A percentile compares a stretch with the other conserved stretches of the same genome.
phyloP scores from a whole-genome alignment of 2,888 invertebrate genomes.

The Cryptus armator region DNA sequence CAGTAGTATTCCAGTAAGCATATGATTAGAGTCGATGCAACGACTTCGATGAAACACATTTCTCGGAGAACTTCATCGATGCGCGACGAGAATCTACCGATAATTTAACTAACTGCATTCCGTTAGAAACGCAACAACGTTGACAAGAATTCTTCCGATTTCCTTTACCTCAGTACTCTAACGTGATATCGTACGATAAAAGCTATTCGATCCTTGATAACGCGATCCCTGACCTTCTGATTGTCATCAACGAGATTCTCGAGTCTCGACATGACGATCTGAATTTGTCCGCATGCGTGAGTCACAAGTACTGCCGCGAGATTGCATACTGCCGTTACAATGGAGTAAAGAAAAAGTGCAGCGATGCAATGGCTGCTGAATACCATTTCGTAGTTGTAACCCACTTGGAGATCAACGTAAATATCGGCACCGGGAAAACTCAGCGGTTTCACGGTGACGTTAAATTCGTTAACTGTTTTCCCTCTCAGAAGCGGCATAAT shows the following conservation, averaged over 20 bases:
- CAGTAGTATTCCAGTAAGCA: neutral
- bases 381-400: slow-evolving; percentile 72
- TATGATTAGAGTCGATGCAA: neutral
- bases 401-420: slow-evolving; percentile 63
- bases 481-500: slow-evolving; percentile 67
- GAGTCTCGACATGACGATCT: slow-evolving; percentile 68
- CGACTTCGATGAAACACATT: neutral
- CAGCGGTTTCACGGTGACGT: slow-evolving; percentile 64
- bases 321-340: slow-evolving; percentile 69
- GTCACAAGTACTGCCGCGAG: slow-evolving; percentile 71
- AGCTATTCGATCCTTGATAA: slow-evolving; percentile 30
- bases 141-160: too few relatives aligned
- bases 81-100: neutral
- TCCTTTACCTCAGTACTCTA: slow-evolving; percentile 44
- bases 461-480: slow-evolving; percentile 51
- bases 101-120: neutral
- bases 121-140: too few relatives aligned
- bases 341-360: slow-evolving; percentile 60
- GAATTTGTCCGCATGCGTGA: slow-evolving; percentile 73
- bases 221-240: too few relatives aligned
- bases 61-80: neutral
- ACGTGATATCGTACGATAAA: slow-evolving; percentile 52
- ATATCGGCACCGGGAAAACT: slow-evolving; percentile 60
- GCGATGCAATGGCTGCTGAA: slow-evolving; percentile 63
- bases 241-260: slow-evolving; percentile 37